Evolutionary conservation across 2,113 vertebrate genomes (phyloP).

Genomic region (Anguilla rostrata): DNA sequence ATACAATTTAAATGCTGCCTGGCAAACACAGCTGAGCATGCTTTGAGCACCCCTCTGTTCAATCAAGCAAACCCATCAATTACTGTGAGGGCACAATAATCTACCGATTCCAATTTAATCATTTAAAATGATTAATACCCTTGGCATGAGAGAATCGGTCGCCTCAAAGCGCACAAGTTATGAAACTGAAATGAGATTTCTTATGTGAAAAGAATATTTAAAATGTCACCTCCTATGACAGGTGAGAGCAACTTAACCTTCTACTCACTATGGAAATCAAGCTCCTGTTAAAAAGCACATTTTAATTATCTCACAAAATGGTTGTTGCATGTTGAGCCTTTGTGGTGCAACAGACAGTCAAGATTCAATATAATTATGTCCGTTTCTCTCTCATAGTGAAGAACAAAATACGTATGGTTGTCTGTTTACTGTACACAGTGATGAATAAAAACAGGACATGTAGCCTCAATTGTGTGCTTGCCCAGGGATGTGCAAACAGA

Average conservation of each 20-base stretch:
- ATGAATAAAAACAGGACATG: background rate
- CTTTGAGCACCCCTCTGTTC: background rate
- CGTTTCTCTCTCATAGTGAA: too few relatives aligned
- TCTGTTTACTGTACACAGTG: background rate
- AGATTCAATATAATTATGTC: too few relatives aligned
- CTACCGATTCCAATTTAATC: background rate
- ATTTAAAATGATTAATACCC: background rate
- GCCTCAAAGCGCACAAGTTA: background rate
- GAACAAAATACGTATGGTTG: too few relatives aligned
- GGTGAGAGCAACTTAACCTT: background rate
- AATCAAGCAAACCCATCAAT: background rate
- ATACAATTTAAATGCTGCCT: background rate
- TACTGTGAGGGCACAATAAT: background rate
- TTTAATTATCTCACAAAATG: too few relatives aligned
- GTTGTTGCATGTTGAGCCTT: too few relatives aligned
- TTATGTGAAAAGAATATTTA: background rate
- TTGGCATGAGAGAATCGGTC: background rate
- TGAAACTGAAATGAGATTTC: background rate
- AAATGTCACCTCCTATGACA: constrained; percentile 3
- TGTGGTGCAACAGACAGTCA: too few relatives aligned
- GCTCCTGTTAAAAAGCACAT: background rate
- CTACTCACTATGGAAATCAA: background rate
- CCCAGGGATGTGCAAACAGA: background rate
- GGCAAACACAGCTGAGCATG: constrained; percentile 2
- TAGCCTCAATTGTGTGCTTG: background rate